Base-by-base conservation (phyloP, 2,888 invertebrate genomes). In the Trisateles emortualis region DNA sequence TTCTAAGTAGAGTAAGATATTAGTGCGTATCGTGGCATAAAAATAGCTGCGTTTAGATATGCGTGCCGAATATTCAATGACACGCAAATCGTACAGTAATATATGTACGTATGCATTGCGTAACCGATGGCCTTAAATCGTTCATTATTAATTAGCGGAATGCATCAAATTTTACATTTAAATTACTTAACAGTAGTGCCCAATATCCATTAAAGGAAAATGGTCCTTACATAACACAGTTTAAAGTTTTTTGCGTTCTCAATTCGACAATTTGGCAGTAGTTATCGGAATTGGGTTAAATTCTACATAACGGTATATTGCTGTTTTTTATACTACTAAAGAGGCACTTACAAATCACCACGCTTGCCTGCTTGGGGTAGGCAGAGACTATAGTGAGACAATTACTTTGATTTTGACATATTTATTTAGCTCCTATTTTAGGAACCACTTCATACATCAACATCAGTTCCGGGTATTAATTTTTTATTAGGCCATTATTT, bases 51-150 rank as follows among this genome's bases (percentile, higher is more conserved):
- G 26, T 39, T 72, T 59, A 45, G 70, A 55, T 63, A 71, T 69
- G 70, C 70, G 57, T 70, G 62, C 57, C 70, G 48, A 52, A 16
- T 51, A 53, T 39, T 41, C 59, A 58, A 46, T 59, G 54, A 55
- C 59, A 58, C 59, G 59, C 24, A 24, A 33, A 42, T 52, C 32
- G 39, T 33, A 32, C 22, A 16, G 40, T 58, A 58, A 49, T 52
- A 16, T 52, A 50, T 50, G 56, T 42, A 36, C 36, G 51, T 54
- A n/a, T n/a, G 43, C 10, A 1, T 62, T 59, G 48, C 53, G 48
- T 66, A 62, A 70, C n/a, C 6, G 4, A 11, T n/a, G n/a, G n/a
- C n/a, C 17, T 29, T 26, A 52, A 51, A 35, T 46, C n/a, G 50
- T 42, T 61, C 51, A 52, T 61, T 39, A 39, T 24, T 16, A 5